Conservation (phyloP, 2,888 invertebrate genomes). For the Pseudoips prasinana region DNA sequence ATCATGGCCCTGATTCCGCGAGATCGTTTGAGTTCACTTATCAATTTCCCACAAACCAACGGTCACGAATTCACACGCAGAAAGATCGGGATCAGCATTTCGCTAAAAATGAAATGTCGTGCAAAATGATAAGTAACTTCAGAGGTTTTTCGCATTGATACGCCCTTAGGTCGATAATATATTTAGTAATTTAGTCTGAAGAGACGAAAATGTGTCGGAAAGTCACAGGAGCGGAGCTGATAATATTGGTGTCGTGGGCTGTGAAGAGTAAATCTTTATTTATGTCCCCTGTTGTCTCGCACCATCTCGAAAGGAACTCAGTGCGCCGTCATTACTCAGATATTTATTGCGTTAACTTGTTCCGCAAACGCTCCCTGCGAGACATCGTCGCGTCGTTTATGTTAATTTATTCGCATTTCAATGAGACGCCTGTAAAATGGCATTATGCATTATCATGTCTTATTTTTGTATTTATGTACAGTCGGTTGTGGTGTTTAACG, state of each 20-base stretch:
- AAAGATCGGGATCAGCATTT: slow-evolving; percentile 44
- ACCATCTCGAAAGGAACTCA: slow-evolving; percentile 46
- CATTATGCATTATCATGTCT: slow-evolving; percentile 62
- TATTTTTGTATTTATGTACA: slow-evolving; percentile 48
- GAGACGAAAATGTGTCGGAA: slow-evolving; percentile 14
- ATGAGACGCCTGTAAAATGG: slow-evolving; percentile 62
- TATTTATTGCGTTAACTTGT: slow-evolving; percentile 61
- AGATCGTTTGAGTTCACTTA: slow-evolving; percentile 50
- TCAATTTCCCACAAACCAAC: slow-evolving; percentile 58
- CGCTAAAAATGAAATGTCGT: slow-evolving; percentile 30
- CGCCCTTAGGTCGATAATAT: slow-evolving; percentile 15
- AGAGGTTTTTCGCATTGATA: slow-evolving; percentile 2
- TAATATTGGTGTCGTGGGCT: slow-evolving; percentile 18
- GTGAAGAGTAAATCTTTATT: slow-evolving; percentile 54
- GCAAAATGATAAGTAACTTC: slow-evolving; percentile 7
- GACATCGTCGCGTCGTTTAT: slow-evolving; percentile 58
- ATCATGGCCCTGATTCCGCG: slow-evolving; percentile 37
- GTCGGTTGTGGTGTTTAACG: slow-evolving; percentile 32
- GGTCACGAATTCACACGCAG: slow-evolving; percentile 59
- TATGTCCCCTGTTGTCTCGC: slow-evolving; percentile 38
- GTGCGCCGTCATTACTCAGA: slow-evolving; percentile 51
- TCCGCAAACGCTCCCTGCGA: slow-evolving; percentile 45
- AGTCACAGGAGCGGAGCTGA: slow-evolving; percentile 8
- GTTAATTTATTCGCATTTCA: slow-evolving; percentile 76
- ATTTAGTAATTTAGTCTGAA: slow-evolving; percentile 17